Percentiles rank a stretch among this genome's conserved stretches.
Conservation (phyloP, 2,113 vertebrate species). For the Pseudorasbora parva region DNA sequence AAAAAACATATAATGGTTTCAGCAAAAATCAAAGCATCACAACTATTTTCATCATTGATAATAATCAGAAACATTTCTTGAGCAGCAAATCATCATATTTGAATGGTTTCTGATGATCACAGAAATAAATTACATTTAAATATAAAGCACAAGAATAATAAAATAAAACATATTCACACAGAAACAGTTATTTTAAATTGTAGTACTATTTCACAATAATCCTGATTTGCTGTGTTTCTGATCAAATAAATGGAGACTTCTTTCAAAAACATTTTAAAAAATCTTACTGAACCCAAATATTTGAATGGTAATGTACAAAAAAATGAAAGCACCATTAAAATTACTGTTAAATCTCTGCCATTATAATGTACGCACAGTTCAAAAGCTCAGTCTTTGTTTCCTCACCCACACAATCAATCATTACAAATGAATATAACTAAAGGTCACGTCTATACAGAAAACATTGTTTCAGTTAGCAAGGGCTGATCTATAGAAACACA, state of each 20-base stretch:
- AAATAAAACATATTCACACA: not conserved
- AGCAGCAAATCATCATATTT: not conserved
- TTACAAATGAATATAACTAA: not conserved
- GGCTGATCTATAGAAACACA: not conserved
- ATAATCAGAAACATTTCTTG: too few relatives aligned
- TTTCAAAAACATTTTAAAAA: too few relatives aligned
- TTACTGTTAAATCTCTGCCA: not conserved
- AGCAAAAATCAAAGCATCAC: too few relatives aligned
- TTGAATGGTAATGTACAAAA: too few relatives aligned
- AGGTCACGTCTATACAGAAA: not conserved
- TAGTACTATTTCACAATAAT: too few relatives aligned
- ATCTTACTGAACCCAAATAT: too few relatives aligned
- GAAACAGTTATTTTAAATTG: too few relatives aligned
- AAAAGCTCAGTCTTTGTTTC: not conserved
- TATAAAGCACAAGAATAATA: too few relatives aligned
- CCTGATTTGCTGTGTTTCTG: too few relatives aligned
- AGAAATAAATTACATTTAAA: not conserved
- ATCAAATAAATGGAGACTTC: too few relatives aligned
- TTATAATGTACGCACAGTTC: constrained; percentile 57
- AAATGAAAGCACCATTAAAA: not conserved
- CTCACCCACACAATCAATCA: not conserved
- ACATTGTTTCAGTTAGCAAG: not conserved
- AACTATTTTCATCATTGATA: not conserved
- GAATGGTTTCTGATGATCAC: not conserved
- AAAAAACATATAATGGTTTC: too few relatives aligned